Base-by-base conservation (phyloP, 2,113 vertebrate species). In the Erinaceus europaeus region DNA sequence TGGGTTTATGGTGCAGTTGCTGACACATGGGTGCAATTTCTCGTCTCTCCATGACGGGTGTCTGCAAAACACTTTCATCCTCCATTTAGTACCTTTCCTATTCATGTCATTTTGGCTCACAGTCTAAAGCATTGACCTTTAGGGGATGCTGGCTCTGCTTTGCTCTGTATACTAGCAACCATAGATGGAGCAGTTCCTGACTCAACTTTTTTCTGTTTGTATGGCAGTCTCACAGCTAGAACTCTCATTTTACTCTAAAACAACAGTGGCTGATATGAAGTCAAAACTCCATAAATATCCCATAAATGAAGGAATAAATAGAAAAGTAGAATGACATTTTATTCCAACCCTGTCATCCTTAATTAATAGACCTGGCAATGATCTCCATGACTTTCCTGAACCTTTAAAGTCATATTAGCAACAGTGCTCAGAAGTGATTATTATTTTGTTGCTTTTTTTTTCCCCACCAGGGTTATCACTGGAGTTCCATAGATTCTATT, bases 81-180 rank as follows among this genome's bases (percentile, higher is more conserved):
- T 50, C 48, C 20, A 50, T 50, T 18, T 50, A n/a, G 13, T 50
- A 6, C 48, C 48, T 50, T 50, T 50, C 48, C 48, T 50, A 50
- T 50, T 50, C 48, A n/a, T 50, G 13, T 50, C 48, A n/a, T n/a
- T 48, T 5, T 12, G 71, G 52, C 23, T 69, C 67, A 32, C 27
- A 32, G 38, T 29, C 23, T 32, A 69, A 40, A 53, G 3, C 11
- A 53, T 88, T 77, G 55, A 40, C 32, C 25, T n/a, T 40, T 2
- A 21, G 27, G 6, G 1, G 27, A 29, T 11, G 18, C 29, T 1
- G 1, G 25, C 38, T 7, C 7, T 40, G 1, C 17, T 12, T 3
- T 10, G 12, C 25, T 21, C 1, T 10, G 4, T 9, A 27, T 44
- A 18, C 6, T 10, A 5, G 36, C 29, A 53, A 14, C 27, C 0